Evolutionary conservation across 2,797 vertebrate genomes (phyloP).

Genomic region (Picus viridis): DNA sequence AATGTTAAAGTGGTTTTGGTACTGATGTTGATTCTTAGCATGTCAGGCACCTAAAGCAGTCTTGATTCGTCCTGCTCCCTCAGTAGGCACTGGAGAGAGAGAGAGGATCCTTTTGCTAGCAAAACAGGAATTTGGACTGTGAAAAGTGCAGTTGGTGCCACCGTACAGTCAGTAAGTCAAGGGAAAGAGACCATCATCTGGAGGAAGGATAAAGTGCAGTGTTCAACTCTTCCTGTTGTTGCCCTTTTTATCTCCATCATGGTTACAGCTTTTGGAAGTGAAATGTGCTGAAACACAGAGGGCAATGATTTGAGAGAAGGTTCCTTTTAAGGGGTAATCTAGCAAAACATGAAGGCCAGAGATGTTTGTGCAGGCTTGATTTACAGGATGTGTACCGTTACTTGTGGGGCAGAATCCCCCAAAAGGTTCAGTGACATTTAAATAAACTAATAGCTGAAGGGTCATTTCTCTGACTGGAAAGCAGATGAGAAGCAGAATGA

Average conservation of each 20-base stretch:
- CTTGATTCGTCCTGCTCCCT: background rate
- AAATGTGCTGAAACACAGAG: slow-evolving; percentile 2
- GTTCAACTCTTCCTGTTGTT: background rate
- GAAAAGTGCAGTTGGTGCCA: background rate
- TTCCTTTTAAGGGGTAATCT: background rate
- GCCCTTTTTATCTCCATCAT: background rate
- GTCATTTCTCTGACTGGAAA: slow-evolving; percentile 27
- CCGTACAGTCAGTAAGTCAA: background rate
- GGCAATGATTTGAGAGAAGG: background rate
- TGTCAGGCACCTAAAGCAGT: background rate
- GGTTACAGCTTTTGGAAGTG: background rate
- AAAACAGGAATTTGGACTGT: background rate
- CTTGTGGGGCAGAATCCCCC: slow-evolving; percentile 1
- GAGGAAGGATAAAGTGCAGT: background rate
- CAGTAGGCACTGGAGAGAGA: background rate
- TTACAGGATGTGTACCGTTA: slow-evolving; percentile 9
- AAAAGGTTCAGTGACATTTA: slow-evolving; percentile 42
- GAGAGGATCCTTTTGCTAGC: no score
- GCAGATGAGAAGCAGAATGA: slow-evolving; percentile 11
- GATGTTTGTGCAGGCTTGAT: slow-evolving; percentile 8
- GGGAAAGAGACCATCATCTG: background rate
- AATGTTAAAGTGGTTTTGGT: background rate
- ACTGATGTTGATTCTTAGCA: background rate
- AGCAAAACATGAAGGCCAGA: background rate
- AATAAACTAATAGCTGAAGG: slow-evolving; percentile 29